Conservation (phyloP, 2,888 invertebrate species). For the Myathropa florea region DNA sequence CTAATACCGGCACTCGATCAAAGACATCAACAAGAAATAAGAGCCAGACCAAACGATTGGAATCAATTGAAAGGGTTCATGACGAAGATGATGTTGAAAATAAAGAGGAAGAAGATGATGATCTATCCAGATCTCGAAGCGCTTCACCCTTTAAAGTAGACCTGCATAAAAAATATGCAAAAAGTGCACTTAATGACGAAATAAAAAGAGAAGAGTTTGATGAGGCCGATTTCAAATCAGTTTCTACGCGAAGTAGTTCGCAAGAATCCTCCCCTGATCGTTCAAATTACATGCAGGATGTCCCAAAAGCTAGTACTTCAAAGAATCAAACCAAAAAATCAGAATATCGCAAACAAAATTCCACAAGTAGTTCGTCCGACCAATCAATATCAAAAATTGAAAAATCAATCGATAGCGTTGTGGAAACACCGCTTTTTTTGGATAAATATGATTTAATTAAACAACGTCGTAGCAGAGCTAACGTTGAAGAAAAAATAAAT, state of each 20-base stretch:
- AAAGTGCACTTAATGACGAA: constrained; percentile 80
- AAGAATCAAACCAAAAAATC: constrained; percentile 60
- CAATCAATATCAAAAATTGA: constrained; percentile 42
- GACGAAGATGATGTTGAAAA: constrained; percentile 59
- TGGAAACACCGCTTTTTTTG: constrained; percentile 79
- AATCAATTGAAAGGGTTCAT: constrained; percentile 23
- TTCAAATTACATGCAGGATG: constrained; percentile 29
- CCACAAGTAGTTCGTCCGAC: constrained; percentile 37
- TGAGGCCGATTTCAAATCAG: constrained; percentile 76
- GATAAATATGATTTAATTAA: constrained; percentile 85
- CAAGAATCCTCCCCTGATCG: constrained; percentile 62
- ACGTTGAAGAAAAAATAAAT: constrained; percentile 81
- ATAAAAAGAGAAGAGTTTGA: constrained; percentile 74
- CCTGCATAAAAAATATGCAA: constrained; percentile 80
- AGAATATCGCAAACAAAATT: constrained; percentile 58
- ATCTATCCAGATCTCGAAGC: constrained; percentile 76
- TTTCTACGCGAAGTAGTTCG: constrained; percentile 75
- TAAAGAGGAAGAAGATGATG: constrained; percentile 73
- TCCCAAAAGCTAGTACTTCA: constrained; percentile 54
- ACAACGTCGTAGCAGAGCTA: constrained; percentile 83
- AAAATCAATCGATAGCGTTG: constrained; percentile 13
- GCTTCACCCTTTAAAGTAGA: constrained; percentile 80
- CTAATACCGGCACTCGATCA: constrained; percentile 18
- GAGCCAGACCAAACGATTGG: constrained; percentile 7
- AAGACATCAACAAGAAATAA: constrained; percentile 36